Percentiles rank a stretch among this genome's conserved stretches.
phyloP scores from a whole-genome alignment of 2,888 invertebrate genomes.

The Latheticus oryzae region DNA sequence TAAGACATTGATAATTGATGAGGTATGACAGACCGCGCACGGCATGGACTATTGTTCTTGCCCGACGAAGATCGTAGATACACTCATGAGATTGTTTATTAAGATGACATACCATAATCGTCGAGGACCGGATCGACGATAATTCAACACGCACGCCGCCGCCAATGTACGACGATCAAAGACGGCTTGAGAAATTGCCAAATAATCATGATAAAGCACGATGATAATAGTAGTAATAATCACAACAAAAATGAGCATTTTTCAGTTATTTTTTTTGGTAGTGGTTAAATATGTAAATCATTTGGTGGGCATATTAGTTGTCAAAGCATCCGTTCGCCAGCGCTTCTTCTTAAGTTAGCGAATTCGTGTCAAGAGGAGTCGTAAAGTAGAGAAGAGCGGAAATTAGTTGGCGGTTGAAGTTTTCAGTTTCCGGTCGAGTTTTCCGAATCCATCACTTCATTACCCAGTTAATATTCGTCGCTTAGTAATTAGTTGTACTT shows the following conservation, averaged over 20 bases:
- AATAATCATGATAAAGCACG: no score
- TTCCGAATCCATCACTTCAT: slow-evolving; percentile 31
- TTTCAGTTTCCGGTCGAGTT: slow-evolving; percentile 34
- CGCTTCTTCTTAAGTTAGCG: no score
- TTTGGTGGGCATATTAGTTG: slow-evolving; percentile 1
- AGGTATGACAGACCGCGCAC: slow-evolving; percentile 46
- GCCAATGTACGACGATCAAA: no score
- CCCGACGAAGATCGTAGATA: slow-evolving; percentile 47
- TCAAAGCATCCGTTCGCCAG: slow-evolving; percentile 2
- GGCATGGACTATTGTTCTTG: slow-evolving; percentile 49
- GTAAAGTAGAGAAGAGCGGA: no score
- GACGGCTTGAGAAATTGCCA: no score
- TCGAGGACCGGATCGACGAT: slow-evolving; percentile 42
- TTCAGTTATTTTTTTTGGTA: not conserved
- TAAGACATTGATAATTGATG: slow-evolving; percentile 50
- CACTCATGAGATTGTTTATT: slow-evolving; percentile 50
- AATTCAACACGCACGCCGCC: slow-evolving; percentile 43
- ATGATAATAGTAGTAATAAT: no score
- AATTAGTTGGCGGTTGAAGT: slow-evolving; percentile 43
- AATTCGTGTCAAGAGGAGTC: no score
- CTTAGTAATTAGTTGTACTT: slow-evolving; percentile 3
- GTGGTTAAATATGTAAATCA: slow-evolving; percentile 3
- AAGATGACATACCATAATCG: slow-evolving; percentile 47
- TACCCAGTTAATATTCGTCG: slow-evolving; percentile 18
- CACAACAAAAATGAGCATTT: no score